Base-by-base conservation (phyloP, 2,888 invertebrate species). In the Phyllotreta striolata region DNA sequence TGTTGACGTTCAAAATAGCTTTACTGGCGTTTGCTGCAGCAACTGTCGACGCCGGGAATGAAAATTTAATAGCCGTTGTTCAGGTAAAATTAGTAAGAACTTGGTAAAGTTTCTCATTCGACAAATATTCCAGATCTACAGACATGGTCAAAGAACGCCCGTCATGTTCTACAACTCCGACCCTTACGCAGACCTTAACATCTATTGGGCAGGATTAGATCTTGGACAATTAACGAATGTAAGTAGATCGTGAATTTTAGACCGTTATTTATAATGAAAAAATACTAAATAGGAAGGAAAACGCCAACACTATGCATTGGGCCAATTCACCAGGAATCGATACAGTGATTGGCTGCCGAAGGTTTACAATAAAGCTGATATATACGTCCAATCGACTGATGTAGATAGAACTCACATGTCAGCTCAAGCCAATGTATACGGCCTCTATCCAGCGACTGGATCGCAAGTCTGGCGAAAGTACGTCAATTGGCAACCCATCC, bases 401-500 rank as follows among this genome's bases (percentile, higher is more conserved):
- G 88, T 89, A 24, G 93, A 95, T 80, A 87, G 95, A 37, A 93
- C 95, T 0, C 81, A 95, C 8, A 92, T 92, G 90, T 93, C 92
- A 66, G 95, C 92, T 0, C 85, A 89, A 76, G 84, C 88, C 1
- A 89, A 91, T 77, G 82, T 93, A 66, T 91, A 92, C 60, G 91
- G 90, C 0, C 74, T 91, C 64, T 91, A 86, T 77, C 88, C 89
- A 5, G 89, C 90, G 0, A 71, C 70, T 6, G 84, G 79, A 0
- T 78, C 80, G 1, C 83, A 87, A 66, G 54, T 83, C 0, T 91
- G 90, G 90, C 83, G 88, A 70, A 43, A 75, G 0, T 72, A 81
- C 13, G 76, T 89, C 4, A 73, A 79, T 51, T 91, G 91, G 91
- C 89, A 90, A 77, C 91, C 91, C 0, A 87, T 91, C 72, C 90